Conservation (phyloP, 2,113 vertebrate species). For the Thalassarche chlororhynchos region DNA sequence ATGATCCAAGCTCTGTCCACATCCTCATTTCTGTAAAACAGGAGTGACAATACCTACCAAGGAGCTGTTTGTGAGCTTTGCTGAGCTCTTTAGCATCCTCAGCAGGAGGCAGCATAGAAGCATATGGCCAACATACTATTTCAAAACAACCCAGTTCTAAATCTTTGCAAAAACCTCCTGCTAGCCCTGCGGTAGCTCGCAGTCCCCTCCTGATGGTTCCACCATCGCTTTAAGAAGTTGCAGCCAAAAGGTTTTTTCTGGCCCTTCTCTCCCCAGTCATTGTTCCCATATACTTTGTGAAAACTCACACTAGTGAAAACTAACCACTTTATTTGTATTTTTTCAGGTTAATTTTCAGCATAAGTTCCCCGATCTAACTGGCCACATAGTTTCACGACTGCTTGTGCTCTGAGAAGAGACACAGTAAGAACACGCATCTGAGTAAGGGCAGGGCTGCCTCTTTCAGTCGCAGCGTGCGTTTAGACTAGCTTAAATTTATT, state of each 20-base stretch:
- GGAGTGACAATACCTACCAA: neutral
- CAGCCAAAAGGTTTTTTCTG: neutral
- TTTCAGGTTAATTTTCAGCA: constrained; percentile 17
- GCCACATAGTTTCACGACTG: neutral
- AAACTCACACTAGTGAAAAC: neutral
- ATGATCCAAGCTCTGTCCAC: neutral
- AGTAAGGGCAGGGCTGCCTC: neutral
- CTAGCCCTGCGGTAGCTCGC: accelerated
- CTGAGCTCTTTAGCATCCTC: constrained; percentile 36
- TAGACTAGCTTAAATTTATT: neutral
- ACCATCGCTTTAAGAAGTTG: neutral
- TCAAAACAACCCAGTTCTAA: neutral
- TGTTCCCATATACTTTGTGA: neutral
- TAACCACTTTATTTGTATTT: neutral
- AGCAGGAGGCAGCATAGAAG: constrained; percentile 18
- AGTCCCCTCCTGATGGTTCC: neutral
- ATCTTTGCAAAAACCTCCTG: neutral
- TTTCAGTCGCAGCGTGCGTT: neutral
- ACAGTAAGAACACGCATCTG: neutral
- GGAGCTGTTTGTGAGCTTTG: neutral
- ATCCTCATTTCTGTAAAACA: neutral
- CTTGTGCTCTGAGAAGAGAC: neutral
- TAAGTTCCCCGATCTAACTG: neutral
- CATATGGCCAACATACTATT: neutral
- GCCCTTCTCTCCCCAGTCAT: neutral